phyloP scores from a whole-genome alignment of 1,140 invertebrate genomes.

The Gryllus bimaculatus region DNA sequence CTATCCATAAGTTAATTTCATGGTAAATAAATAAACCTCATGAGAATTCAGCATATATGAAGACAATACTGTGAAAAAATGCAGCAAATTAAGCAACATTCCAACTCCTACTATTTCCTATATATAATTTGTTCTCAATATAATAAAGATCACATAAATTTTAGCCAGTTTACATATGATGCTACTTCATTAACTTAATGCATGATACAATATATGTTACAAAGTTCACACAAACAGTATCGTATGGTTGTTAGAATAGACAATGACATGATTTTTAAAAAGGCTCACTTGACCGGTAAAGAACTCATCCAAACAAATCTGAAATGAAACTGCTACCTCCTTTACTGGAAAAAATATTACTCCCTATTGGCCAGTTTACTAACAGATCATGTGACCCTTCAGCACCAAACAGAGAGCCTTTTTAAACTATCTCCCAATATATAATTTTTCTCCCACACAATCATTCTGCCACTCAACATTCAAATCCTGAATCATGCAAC shows the following conservation, averaged over 20 bases:
- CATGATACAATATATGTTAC: constrained; percentile 15
- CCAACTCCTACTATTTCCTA: neutral
- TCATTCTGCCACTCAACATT: neutral
- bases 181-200: constrained; percentile 13
- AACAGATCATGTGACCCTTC: neutral
- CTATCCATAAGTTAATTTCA: neutral
- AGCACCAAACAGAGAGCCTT: neutral
- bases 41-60: neutral
- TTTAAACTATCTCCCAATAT: neutral
- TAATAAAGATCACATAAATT: neutral
- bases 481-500: neutral
- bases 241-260: neutral
- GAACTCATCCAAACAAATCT: neutral
- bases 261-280: constrained; percentile 6
- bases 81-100: constrained; percentile 6
- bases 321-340: constrained; percentile 10
- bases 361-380: neutral
- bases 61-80: constrained; percentile 7
- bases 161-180: neutral
- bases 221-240: constrained; percentile 16
- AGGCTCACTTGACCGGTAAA: neutral
- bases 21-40: neutral
- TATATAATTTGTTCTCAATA: constrained; percentile 7
- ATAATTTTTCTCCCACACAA: neutral
- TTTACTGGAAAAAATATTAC: neutral